phyloP scores from a whole-genome alignment of 2,888 invertebrate genomes.

The Carcina quercana region DNA sequence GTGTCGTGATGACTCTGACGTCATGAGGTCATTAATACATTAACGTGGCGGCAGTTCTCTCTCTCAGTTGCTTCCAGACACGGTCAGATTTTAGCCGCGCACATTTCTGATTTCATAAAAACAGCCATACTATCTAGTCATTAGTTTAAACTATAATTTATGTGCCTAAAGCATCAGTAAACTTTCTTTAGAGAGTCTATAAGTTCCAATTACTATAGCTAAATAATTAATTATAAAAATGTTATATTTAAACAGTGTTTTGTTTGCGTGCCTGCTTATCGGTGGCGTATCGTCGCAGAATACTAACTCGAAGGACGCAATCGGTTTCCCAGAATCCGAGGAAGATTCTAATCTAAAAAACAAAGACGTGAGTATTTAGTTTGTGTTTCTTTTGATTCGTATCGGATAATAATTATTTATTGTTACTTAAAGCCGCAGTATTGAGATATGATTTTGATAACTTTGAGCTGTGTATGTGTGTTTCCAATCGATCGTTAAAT shows the following conservation, averaged over 20 bases:
- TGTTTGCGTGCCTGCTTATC: slow-evolving; percentile 24
- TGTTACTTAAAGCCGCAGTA: too few species aligned
- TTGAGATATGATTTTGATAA: too few species aligned
- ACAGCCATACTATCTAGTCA: neutral
- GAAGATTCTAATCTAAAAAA: slow-evolving; percentile 45
- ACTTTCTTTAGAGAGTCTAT: too few species aligned
- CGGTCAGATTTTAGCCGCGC: slow-evolving; percentile 20
- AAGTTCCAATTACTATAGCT: slow-evolving; percentile 1
- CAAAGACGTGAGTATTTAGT: slow-evolving; percentile 39
- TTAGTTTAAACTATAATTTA: too few species aligned
- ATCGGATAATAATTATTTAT: too few species aligned
- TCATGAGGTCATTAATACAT: too few species aligned
- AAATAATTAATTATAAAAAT: slow-evolving; percentile 22
- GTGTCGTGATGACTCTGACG: too few species aligned
- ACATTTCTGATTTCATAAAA: slow-evolving; percentile 7
- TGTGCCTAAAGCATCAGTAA: too few species aligned
- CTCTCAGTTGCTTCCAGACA: slow-evolving; percentile 28
- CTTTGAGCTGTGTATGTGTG: too few species aligned
- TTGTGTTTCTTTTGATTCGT: slow-evolving; percentile 1
- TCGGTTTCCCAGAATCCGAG: slow-evolving; percentile 59
- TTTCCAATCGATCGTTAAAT: too few species aligned
- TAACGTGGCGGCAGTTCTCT: too few species aligned
- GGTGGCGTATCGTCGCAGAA: slow-evolving; percentile 21
- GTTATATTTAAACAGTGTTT: slow-evolving; percentile 21
- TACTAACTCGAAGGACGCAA: slow-evolving; percentile 31